Evolutionary conservation across 2,113 vertebrate genomes (phyloP), one percentile per base, ranked within the genome.

Genomic region (Shinisaurus crocodilurus): DNA sequence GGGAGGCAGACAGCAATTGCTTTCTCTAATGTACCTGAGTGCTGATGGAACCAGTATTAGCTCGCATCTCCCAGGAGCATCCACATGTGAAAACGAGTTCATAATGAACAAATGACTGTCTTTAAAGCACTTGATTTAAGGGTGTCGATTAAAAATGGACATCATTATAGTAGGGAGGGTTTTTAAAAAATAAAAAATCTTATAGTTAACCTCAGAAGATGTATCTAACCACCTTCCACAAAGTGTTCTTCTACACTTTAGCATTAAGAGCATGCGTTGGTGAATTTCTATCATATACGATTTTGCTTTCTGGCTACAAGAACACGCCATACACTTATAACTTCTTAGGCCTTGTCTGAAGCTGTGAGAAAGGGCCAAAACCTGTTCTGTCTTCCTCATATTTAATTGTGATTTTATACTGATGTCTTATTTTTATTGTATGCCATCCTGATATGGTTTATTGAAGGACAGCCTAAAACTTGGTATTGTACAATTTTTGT

Each of bases 81-180:
- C 88, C 3, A 0, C 4, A 72, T 0, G 48, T 92, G 91, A 79
- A 76, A 82, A 90, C 0, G 1, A 74, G 74, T 65, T 84, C 70
- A 75, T 83, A 88, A 95, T 32, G 88, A 95, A 93, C 85, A 92
- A 90, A 89, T 72, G 87, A 79, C 89, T 90, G 87, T 18, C 90
- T 89, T 80, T 83, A 89, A 93, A 93, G 88, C 87, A 94, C 89
- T 18, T 95, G 93, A 96, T 96, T 95, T 89, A 92, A 92, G 89
- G 79, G 67, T 90, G 91, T 89, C 91, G 90, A 93, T 96, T 95
- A 90, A 95, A 95, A 93, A 94, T 88, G 84, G 95, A 72, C 48
- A 86, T 3, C 0, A 37, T 81, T 92, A 85, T 70, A 92, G 88
- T 84, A 82, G 82, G 89, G 74, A 82, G 40, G 94, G 88, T 82